phyloP scores from a whole-genome alignment of 2,888 invertebrate species.

The Pimpla rufipes region DNA sequence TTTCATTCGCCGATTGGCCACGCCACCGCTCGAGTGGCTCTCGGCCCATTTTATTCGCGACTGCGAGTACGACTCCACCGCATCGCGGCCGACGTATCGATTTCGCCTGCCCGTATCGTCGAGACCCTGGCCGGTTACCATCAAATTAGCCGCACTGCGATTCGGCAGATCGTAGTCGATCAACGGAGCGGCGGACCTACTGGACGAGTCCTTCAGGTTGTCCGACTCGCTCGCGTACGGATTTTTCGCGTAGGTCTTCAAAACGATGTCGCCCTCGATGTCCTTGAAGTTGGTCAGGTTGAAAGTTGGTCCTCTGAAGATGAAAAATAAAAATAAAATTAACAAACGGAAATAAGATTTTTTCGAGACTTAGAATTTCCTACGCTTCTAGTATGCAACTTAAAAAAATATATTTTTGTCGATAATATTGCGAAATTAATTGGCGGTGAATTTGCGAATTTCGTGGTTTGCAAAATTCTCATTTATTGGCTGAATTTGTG shows the following conservation, averaged over 20 bases:
- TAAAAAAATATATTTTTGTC: background rate
- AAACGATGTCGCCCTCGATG: constrained; percentile 51
- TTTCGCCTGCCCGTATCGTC: constrained; percentile 53
- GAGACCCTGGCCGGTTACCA: constrained; percentile 34
- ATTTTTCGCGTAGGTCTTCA: constrained; percentile 52
- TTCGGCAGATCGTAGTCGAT: constrained; percentile 32
- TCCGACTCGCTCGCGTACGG: constrained; percentile 14
- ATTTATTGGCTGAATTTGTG: too few species aligned
- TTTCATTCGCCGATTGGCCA: constrained; percentile 55
- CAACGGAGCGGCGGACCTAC: constrained; percentile 23
- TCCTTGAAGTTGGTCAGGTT: constrained; percentile 48
- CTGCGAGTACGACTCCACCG: constrained; percentile 40
- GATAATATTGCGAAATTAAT: background rate
- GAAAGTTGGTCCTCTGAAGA: constrained; percentile 41
- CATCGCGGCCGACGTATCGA: constrained; percentile 35
- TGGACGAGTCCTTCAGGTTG: constrained; percentile 34
- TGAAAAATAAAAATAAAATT: background rate
- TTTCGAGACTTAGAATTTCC: too few species aligned
- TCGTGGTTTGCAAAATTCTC: too few species aligned
- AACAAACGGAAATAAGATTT: too few species aligned
- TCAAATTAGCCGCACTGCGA: constrained; percentile 22
- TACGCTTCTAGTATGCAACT: too few species aligned
- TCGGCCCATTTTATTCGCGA: constrained; percentile 62
- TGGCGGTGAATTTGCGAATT: too few species aligned
- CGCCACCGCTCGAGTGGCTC: constrained; percentile 17